Evolutionary conservation across 92 coral and sea anemone genomes (phyloP).

Genomic region (Heliopora coerulea): DNA sequence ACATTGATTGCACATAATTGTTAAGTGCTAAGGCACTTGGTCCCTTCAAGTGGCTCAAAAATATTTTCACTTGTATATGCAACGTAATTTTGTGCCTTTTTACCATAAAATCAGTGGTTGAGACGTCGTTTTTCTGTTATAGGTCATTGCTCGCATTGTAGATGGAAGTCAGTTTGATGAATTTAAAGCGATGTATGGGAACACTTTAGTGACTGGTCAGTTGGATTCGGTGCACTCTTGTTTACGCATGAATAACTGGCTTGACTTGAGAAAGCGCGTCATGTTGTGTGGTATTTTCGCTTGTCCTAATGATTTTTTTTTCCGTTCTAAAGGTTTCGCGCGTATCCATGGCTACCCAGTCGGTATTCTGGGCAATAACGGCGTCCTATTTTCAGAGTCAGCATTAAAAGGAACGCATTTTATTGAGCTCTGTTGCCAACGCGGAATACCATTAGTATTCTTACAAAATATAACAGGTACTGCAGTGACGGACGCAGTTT

Average conservation of each 20-base stretch:
- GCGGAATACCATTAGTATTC: conserved; percentile 85
- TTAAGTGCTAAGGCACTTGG: too few species aligned
- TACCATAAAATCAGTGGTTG: too few species aligned
- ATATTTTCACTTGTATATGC: too few species aligned
- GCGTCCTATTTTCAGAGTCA: conserved; percentile 93
- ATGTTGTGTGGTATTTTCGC: too few species aligned
- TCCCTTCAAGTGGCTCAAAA: too few species aligned
- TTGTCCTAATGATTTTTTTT: too few species aligned
- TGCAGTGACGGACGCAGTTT: background rate
- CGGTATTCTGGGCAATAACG: conserved; percentile 95
- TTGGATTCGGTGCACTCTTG: too few species aligned
- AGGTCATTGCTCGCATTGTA: conserved; percentile 94
- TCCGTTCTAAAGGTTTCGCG: conserved; percentile 68
- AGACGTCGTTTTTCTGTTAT: background rate
- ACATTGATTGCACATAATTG: too few species aligned
- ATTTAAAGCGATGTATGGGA: conserved; percentile 95
- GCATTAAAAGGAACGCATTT: conserved; percentile 96
- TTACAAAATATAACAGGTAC: conserved; percentile 94
- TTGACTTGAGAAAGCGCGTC: too few species aligned
- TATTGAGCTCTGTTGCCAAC: conserved; percentile 91
- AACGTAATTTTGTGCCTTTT: too few species aligned
- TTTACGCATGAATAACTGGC: too few species aligned
- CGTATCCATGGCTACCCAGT: conserved; percentile 95
- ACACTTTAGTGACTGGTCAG: conserved; percentile 87
- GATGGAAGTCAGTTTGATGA: conserved; percentile 98